Evolutionary conservation across 2,888 invertebrate genomes (phyloP), one percentile per base, ranked within the genome.

Genomic region (Clostera curtula): DNA sequence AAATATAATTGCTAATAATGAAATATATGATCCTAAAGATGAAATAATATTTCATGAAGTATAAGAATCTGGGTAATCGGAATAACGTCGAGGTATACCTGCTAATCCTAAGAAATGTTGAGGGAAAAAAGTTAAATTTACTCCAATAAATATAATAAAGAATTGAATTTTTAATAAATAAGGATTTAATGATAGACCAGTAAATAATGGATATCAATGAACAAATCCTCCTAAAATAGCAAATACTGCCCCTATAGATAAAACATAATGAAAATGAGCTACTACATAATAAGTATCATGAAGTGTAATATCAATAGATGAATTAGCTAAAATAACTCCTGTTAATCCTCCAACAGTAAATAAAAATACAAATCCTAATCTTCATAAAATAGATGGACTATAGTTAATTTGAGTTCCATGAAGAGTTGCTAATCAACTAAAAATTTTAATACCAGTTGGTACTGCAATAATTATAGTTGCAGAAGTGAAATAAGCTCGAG

Each of bases 221-320:
- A 88, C 82, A 68, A 92, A 86, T 47, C 91, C 90, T 17, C 85
- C 88, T 79, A 93, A 87, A 86, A 93, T 90, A 19, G 90, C 88
- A 85, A 92, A 93, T 52, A 93, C 90, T 2, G 92, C 91, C 43
- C 91, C 92, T 77, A 93, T 91, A 2, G 90, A 91, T 56, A 93
- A 49, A 1, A 93, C 92, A 86, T 93, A 93, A 63, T 93, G 92
- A 54, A 93, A 93, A 68, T 93, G 92, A 3, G 90, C 92, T 16
- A 93, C 92, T 25, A 93, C 92, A 86, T 93, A 93, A 65, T 93
- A 93, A n/a, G 92, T 92, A 59, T 93, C 93, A 76, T 93, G 92
- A 6, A 93, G 40, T 34, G 89, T 83, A 71, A 92, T 88, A 85
- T 93, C 93, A 77, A 93, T 83, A 7, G 90, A 91, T 13, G 91